phyloP scores from a whole-genome alignment of 2,888 invertebrate genomes.

The Prenolepis imparis region DNA sequence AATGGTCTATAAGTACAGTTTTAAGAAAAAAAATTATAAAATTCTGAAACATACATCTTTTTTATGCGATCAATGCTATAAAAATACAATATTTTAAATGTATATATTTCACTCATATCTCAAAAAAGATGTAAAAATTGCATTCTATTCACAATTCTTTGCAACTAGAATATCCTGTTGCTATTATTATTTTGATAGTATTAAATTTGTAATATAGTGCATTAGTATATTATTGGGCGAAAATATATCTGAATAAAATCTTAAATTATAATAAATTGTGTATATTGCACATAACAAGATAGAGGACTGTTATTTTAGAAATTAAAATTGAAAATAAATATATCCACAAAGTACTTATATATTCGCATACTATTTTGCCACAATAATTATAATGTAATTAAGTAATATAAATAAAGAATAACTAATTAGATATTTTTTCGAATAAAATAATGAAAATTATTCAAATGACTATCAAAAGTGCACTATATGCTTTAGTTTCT shows the following conservation, averaged over 20 bases:
- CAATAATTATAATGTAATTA: constrained; percentile 10
- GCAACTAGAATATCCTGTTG: background rate
- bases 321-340: constrained; percentile 5
- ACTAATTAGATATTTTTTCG: background rate
- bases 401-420: background rate
- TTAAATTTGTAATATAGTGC: constrained; percentile 15
- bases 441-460: constrained; percentile 37
- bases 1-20: constrained; percentile 65
- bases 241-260: constrained; percentile 31
- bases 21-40: constrained; percentile 39
- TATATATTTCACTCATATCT: constrained; percentile 1
- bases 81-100: constrained; percentile 50
- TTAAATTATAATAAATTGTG: constrained; percentile 45
- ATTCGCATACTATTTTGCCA: constrained; percentile 1
- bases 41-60: constrained; percentile 21
- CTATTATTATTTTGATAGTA: constrained; percentile 5
- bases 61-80: constrained; percentile 40
- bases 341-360: background rate
- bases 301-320: background rate
- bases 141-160: background rate
- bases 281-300: constrained; percentile 61
- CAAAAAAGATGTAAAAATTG: constrained; percentile 23
- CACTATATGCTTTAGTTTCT: constrained; percentile 8
- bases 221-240: constrained; percentile 34
- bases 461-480: constrained; percentile 26